phyloP scores from a whole-genome alignment of 2,113 vertebrate species.

The Pelmatolapia mariae region DNA sequence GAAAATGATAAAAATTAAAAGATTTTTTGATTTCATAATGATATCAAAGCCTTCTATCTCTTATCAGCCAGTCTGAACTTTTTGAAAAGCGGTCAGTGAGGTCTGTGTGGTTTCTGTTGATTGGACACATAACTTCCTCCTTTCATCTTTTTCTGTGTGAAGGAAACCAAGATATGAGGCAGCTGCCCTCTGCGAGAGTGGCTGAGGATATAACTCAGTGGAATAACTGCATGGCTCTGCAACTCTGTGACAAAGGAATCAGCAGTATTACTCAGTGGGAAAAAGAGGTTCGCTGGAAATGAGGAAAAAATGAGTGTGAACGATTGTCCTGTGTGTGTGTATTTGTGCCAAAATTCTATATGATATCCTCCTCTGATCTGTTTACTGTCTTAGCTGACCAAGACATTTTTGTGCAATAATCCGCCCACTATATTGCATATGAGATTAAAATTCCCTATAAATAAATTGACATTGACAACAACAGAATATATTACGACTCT shows the following conservation, averaged over 20 bases:
- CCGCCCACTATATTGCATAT: background rate
- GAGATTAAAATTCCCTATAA: conserved; percentile 24
- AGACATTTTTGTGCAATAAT: conserved; percentile 54
- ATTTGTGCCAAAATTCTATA: conserved; percentile 36
- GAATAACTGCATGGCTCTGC: conserved; percentile 62
- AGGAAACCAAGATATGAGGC: conserved; percentile 24
- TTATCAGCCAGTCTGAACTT: background rate
- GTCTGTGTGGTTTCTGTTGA: conserved; percentile 14
- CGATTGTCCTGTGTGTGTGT: background rate
- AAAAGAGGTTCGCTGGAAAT: background rate
- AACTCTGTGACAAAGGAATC: conserved; percentile 49
- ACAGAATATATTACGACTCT: conserved; percentile 5
- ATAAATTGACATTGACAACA: conserved; percentile 45
- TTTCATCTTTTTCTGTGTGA: conserved; percentile 23
- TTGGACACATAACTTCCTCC: conserved; percentile 1
- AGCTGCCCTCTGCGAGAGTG: background rate
- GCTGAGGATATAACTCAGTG: conserved; percentile 45
- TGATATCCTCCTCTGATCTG: conserved; percentile 56
- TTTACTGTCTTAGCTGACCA: conserved; percentile 64
- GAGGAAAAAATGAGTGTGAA: conserved; percentile 8
- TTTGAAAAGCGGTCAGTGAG: background rate
- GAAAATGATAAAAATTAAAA: background rate
- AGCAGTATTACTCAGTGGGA: conserved; percentile 42
- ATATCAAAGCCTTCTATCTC: background rate
- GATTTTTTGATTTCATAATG: background rate